These are phyloP conservation scores for Elegia similella DNA, from an alignment of 2,888 invertebrate genomes.

Conservation along the genomic window DNA sequence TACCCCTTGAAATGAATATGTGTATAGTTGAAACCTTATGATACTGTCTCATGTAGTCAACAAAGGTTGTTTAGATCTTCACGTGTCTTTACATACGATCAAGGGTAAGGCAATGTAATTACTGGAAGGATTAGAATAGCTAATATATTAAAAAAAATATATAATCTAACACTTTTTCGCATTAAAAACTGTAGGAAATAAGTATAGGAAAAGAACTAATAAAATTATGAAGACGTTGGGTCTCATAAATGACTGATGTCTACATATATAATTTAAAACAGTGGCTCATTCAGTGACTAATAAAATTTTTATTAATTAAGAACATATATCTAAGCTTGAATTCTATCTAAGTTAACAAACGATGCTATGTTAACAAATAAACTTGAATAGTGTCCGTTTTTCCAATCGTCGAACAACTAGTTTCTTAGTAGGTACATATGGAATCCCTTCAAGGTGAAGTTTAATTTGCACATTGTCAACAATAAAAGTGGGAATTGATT, in stretches of 20 bases:
- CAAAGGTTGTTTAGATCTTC: conserved; percentile 34
- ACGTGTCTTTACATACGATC: conserved; percentile 37
- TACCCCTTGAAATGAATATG: neutral
- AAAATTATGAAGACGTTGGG: no score
- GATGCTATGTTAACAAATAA: neutral
- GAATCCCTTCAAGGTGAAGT: conserved; percentile 34
- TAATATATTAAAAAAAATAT: no score
- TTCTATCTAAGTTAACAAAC: neutral
- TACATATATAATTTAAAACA: no score
- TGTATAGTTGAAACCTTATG: conserved; percentile 41
- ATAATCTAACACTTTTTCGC: no score
- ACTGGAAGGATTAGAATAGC: no score
- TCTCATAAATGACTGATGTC: no score
- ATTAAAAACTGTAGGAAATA: no score
- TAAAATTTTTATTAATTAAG: no score
- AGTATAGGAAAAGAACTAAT: no score
- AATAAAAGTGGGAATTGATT: conserved; percentile 20
- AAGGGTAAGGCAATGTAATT: no score
- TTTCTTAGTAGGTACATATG: conserved; percentile 6
- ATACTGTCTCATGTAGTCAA: conserved; percentile 17
- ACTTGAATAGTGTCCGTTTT: neutral
- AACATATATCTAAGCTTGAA: neutral
- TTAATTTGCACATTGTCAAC: conserved; percentile 31
- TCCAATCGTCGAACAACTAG: conserved; percentile 5
- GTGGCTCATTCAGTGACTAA: no score